Evolutionary conservation across 30 jellyfish, hydroid and myxozoan genomes (phyloP).

Genomic region (Pseudorhiza aurosa): DNA sequence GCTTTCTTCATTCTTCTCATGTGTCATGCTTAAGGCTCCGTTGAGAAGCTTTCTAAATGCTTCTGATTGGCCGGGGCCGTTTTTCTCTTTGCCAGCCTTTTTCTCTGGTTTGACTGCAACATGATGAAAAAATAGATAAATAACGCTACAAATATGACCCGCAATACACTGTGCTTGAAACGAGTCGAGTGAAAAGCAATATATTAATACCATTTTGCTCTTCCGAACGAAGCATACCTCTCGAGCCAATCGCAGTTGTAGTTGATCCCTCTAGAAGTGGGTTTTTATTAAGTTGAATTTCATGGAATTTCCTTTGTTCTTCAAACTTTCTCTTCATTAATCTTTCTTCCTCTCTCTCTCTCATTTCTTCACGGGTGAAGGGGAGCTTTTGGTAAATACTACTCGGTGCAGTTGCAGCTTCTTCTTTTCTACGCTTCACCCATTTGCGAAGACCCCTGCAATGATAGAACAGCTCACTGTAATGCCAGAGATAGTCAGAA

Average conservation of each 20-base stretch:
- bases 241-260: constrained; percentile 6
- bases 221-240: too few species aligned
- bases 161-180: too few species aligned
- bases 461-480: neutral
- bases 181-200: too few species aligned
- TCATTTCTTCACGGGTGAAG: constrained; percentile 3
- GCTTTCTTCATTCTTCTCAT: constrained; percentile 32
- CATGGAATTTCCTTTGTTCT: constrained; percentile 54
- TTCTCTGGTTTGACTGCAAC: constrained; percentile 12
- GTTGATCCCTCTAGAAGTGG: constrained; percentile 31
- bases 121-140: neutral
- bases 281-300: constrained; percentile 32
- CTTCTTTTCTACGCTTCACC: constrained; percentile 35
- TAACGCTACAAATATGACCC: too few species aligned
- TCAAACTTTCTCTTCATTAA: constrained; percentile 48
- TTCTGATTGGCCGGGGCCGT: constrained; percentile 69
- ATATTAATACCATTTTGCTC: too few species aligned
- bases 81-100: neutral
- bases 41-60: constrained; percentile 80
- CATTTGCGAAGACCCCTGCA: constrained; percentile 65
- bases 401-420: neutral
- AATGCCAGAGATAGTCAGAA: too few species aligned
- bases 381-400: neutral
- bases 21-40: constrained; percentile 71
- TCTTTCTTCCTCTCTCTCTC: constrained; percentile 33